Percentiles rank a stretch among this genome's conserved stretches.
Evolutionary conservation across 2,888 invertebrate species (phyloP).

Genomic region (Platycnemis pennipes): DNA sequence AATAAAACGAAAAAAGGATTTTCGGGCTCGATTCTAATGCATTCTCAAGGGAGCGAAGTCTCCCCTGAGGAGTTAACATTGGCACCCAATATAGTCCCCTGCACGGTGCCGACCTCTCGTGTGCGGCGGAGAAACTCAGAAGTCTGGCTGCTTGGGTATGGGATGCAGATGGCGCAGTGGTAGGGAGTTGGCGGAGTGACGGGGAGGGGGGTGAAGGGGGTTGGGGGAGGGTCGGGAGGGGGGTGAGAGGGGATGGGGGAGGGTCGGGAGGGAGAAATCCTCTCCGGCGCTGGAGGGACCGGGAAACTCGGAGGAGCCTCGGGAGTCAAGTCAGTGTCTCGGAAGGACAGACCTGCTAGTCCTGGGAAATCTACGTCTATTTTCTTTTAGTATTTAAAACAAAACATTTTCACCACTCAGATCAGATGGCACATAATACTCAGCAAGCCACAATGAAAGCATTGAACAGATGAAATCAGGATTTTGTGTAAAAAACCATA

Average conservation of each 20-base stretch:
- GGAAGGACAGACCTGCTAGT: not conserved
- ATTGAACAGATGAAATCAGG: too few species aligned
- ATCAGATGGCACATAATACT: too few species aligned
- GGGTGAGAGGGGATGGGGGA: not conserved
- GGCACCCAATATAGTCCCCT: slow-evolving; percentile 23
- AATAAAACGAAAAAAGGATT: too few species aligned
- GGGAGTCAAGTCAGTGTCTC: not conserved
- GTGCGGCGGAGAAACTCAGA: slow-evolving; percentile 56
- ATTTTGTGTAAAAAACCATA: too few species aligned
- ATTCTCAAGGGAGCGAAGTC: not conserved
- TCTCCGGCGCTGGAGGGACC: too few species aligned
- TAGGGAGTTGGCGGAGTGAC: not conserved
- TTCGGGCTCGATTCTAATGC: too few species aligned
- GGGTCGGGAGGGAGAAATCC: not conserved
- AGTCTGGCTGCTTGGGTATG: slow-evolving; percentile 37
- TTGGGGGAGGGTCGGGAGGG: not conserved
- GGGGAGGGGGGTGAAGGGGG: not conserved
- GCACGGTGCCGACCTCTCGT: slow-evolving; percentile 52
- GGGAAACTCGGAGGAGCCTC: not conserved
- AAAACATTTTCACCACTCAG: too few species aligned
- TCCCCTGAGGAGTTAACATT: not conserved
- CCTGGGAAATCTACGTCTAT: too few species aligned
- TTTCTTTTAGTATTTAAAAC: too few species aligned
- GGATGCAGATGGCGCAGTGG: slow-evolving; percentile 33
- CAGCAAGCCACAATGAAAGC: too few species aligned